Percentiles rank a stretch among this genome's conserved stretches.
phyloP scores from a whole-genome alignment of 2,888 invertebrate species.

The Rugalucina vietnamica region DNA sequence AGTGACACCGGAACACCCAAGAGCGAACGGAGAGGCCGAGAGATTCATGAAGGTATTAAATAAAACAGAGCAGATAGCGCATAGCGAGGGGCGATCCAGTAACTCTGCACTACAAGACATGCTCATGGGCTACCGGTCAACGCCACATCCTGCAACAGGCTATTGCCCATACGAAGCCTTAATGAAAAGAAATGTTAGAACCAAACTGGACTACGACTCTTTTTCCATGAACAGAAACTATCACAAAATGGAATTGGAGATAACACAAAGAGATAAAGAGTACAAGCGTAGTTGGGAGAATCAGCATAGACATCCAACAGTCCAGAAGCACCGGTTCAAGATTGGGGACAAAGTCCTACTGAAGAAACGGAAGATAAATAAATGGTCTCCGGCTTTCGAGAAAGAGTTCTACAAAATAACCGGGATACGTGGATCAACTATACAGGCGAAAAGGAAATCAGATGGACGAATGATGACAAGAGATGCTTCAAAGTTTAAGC shows the following conservation, averaged over 20 bases:
- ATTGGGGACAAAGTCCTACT: constrained; percentile 38
- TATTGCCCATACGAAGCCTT: no score
- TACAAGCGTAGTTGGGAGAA: constrained; percentile 19
- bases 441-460: constrained; percentile 26
- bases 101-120: constrained; percentile 38
- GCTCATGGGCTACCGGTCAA: constrained; percentile 43
- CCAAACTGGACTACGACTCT: constrained; percentile 23
- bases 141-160: no score
- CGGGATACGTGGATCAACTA: constrained; percentile 32
- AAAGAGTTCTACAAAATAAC: constrained; percentile 25
- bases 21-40: no score
- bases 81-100: constrained; percentile 20
- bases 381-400: constrained; percentile 27
- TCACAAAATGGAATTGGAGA: constrained; percentile 1
- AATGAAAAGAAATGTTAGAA: constrained; percentile 27
- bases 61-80: constrained; percentile 36
- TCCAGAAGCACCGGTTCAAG: constrained; percentile 5
- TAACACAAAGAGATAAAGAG: constrained; percentile 6
- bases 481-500: constrained; percentile 7
- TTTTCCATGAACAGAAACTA: background rate
- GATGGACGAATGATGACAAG: constrained; percentile 12
- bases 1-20: background rate
- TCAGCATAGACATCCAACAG: background rate
- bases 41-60: constrained; percentile 17
- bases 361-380: constrained; percentile 21